Evolutionary conservation across 1,140 invertebrate genomes (phyloP).

Genomic region (Heliconius hewitsoni): DNA sequence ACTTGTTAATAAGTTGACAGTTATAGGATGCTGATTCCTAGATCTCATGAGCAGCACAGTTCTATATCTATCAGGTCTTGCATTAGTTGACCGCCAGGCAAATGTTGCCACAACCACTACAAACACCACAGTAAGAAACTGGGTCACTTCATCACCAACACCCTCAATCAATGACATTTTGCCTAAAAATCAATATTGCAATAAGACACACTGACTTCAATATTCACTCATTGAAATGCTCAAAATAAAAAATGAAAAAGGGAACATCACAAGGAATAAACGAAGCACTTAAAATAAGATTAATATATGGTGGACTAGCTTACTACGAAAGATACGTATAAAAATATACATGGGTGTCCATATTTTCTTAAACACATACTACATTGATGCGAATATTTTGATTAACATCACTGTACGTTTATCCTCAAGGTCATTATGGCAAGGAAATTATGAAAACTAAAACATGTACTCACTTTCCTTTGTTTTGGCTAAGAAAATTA

Average conservation of each 20-base stretch:
- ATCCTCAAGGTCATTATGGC: conserved; percentile 28
- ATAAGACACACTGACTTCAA: not conserved
- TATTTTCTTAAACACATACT: not conserved
- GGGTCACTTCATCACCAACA: conserved; percentile 89
- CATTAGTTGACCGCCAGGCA: conserved; percentile 88
- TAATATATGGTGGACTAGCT: not conserved
- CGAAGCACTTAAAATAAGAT: not conserved
- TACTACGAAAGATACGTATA: not conserved
- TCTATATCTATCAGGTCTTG: conserved; percentile 75
- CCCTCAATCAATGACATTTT: conserved; percentile 88
- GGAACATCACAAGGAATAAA: not conserved
- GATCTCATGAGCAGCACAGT: conserved; percentile 80
- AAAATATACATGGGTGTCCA: not conserved
- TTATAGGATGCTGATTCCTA: conserved; percentile 58
- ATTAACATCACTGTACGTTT: conserved; percentile 2
- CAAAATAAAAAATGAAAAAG: not conserved
- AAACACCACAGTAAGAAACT: conserved; percentile 85
- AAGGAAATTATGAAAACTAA: conserved; percentile 21
- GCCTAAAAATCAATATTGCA: conserved; percentile 26
- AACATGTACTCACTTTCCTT: conserved; percentile 22
- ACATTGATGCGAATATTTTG: not conserved
- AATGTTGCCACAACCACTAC: conserved; percentile 83
- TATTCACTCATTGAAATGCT: not conserved
- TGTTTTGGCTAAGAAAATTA: not conserved
- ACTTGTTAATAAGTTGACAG: conserved; percentile 66